phyloP scores from a whole-genome alignment of 2,113 vertebrate species.

The Panthera leo region DNA sequence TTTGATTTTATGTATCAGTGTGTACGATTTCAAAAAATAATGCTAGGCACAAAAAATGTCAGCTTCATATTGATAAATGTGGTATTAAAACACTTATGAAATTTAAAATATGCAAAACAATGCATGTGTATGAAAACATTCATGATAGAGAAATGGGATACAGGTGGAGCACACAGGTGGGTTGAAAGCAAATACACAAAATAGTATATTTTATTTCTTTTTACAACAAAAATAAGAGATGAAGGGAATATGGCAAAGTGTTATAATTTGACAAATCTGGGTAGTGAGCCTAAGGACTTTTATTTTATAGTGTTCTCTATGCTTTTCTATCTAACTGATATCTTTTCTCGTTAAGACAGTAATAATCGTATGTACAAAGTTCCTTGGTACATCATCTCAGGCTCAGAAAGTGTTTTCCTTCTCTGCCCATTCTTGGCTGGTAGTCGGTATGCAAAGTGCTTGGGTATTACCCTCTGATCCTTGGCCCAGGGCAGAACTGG shows the following conservation, averaged over 20 bases:
- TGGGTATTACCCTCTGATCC: slow-evolving; percentile 16
- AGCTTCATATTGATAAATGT: not conserved
- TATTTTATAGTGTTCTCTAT: not conserved
- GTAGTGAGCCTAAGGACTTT: not conserved
- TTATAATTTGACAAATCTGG: not conserved
- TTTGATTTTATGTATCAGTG: not conserved
- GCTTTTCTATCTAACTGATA: not conserved
- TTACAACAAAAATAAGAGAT: not conserved
- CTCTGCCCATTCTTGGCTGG: slow-evolving; percentile 24
- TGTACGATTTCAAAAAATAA: not conserved
- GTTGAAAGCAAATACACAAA: not conserved
- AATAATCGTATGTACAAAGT: not conserved
- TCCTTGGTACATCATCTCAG: slow-evolving; percentile 10
- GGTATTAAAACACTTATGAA: not conserved
- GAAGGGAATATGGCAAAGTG: not conserved
- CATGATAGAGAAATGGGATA: not conserved
- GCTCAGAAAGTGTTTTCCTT: slow-evolving; percentile 15
- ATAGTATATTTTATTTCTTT: not conserved
- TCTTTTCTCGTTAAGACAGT: slow-evolving; percentile 27
- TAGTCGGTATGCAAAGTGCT: not conserved
- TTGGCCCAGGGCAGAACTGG: slow-evolving; percentile 49
- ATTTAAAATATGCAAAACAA: not conserved
- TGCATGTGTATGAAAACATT: not conserved
- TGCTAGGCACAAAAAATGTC: not conserved
- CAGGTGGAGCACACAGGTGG: not conserved